Percentiles rank a stretch among this genome's conserved stretches.
Evolutionary conservation across 35 echinoderm and acorn worm genomes (phyloP).

Genomic region (Acanthaster planci): DNA sequence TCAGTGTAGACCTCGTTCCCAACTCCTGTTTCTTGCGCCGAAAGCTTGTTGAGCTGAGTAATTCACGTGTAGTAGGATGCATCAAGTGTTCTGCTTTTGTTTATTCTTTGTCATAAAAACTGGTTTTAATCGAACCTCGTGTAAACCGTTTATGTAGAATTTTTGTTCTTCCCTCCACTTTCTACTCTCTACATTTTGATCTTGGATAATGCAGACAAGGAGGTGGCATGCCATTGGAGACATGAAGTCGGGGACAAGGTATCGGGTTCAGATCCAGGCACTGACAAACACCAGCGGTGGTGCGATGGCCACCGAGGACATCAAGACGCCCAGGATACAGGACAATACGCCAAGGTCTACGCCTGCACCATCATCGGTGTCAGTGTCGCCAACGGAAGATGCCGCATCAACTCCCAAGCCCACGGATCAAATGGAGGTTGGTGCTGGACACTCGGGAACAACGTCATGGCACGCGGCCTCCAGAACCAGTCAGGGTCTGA

Average conservation of each 20-base stretch:
- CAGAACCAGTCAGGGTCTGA: not conserved
- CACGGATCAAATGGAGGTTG: not conserved
- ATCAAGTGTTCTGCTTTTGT: not conserved
- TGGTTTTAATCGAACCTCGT: too few species aligned
- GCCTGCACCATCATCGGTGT: not conserved
- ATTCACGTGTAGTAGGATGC: too few species aligned
- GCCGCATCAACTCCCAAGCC: not conserved
- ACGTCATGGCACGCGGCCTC: constrained; percentile 7
- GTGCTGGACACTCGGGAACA: not conserved
- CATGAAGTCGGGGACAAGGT: constrained; percentile 37
- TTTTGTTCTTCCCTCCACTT: too few species aligned
- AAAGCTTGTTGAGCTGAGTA: too few species aligned
- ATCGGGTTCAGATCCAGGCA: constrained; percentile 55
- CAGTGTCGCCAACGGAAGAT: not conserved
- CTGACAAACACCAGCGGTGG: constrained; percentile 47
- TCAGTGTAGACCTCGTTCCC: not conserved
- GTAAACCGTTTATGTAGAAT: too few species aligned
- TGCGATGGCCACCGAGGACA: constrained; percentile 42
- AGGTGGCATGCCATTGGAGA: not conserved
- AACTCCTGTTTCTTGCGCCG: not conserved
- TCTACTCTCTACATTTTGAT: too few species aligned
- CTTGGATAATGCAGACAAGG: constrained; percentile 25
- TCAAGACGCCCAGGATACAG: constrained; percentile 49
- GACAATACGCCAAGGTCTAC: not conserved
- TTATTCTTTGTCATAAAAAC: not conserved